Conservation (phyloP, 2,888 invertebrate species). For the Microchrysa polita region DNA sequence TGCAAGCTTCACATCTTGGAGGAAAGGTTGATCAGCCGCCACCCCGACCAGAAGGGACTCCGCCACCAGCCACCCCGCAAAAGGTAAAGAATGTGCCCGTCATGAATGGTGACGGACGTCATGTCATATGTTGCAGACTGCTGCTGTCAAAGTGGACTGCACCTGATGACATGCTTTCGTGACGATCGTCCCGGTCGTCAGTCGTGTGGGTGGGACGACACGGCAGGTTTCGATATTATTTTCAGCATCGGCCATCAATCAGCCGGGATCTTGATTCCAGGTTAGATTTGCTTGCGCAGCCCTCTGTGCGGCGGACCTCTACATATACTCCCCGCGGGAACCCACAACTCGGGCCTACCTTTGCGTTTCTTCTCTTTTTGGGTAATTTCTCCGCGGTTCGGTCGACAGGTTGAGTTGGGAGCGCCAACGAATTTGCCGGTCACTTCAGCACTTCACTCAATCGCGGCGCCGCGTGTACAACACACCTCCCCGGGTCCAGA, state of each 20-base stretch:
- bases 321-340: too few relatives aligned
- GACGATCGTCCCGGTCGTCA: too few relatives aligned
- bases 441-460: too few relatives aligned
- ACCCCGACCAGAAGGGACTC: background rate
- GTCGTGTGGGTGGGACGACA: too few relatives aligned
- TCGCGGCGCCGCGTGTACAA: conserved; percentile 26
- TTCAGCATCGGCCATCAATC: too few relatives aligned
- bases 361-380: conserved; percentile 24
- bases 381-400: conserved; percentile 4
- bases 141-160: background rate
- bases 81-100: conserved; percentile 2
- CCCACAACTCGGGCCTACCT: conserved; percentile 22
- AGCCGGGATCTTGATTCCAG: too few relatives aligned
- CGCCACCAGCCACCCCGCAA: background rate
- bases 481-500: background rate
- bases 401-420: background rate
- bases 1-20: too few relatives aligned
- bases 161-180: background rate
- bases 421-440: background rate
- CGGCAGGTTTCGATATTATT: too few relatives aligned
- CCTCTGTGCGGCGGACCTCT: background rate
- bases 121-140: background rate
- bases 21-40: background rate
- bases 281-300: conserved; percentile 6
- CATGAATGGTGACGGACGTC: background rate